A percentile compares a stretch with the other conserved stretches of the same genome.
Evolutionary conservation across 1,140 invertebrate genomes (phyloP).

Genomic region (Heliconius hermathena): DNA sequence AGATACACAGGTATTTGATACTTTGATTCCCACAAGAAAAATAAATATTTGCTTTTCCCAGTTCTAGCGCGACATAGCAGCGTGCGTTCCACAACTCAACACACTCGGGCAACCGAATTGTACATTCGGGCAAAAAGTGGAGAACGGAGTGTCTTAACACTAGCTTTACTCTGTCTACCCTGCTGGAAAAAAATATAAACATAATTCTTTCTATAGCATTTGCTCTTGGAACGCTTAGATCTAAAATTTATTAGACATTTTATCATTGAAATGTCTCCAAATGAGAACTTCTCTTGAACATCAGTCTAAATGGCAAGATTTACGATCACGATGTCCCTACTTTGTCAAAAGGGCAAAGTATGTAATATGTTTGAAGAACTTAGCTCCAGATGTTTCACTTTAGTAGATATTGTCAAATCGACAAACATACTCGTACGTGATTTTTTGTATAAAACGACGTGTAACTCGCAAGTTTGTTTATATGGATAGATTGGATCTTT

Average conservation of each 20-base stretch:
- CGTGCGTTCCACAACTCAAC: neutral
- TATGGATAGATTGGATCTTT: neutral
- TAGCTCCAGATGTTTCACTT: conserved; percentile 9
- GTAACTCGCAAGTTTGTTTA: neutral
- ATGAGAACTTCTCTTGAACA: neutral
- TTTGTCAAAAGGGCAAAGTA: neutral
- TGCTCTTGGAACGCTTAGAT: neutral
- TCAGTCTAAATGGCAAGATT: neutral
- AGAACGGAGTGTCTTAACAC: neutral
- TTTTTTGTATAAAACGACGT: neutral
- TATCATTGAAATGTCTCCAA: neutral
- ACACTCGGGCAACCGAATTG: no score
- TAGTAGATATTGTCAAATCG: conserved; percentile 18
- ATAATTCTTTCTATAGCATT: neutral
- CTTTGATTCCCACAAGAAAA: no score
- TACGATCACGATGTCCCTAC: neutral
- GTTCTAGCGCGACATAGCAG: no score
- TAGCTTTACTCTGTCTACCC: neutral
- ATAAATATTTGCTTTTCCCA: no score
- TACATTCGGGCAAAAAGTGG: neutral
- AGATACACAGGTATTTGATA: conserved; percentile 90
- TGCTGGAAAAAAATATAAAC: neutral
- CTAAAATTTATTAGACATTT: neutral
- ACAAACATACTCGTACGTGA: neutral
- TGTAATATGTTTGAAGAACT: neutral